A percentile compares a stretch with the other conserved stretches of the same genome.
Conservation (phyloP, 2,113 vertebrate genomes). For the Salvelinus alpinus region DNA sequence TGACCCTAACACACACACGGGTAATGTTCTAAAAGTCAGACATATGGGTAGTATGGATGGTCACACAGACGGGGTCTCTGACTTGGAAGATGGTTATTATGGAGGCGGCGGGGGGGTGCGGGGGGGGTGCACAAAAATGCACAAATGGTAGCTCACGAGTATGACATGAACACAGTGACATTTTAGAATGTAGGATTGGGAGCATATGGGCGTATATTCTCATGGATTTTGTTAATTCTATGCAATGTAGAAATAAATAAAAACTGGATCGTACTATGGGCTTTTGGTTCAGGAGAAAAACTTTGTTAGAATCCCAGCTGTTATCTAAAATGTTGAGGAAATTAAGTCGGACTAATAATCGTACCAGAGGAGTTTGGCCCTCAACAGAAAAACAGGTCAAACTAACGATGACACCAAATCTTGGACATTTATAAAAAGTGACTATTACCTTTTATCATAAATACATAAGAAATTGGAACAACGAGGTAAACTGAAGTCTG, state of each 20-base stretch:
- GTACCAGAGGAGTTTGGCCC: background rate
- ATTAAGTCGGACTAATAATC: background rate
- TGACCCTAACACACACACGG: constrained; percentile 30
- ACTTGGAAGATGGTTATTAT: background rate
- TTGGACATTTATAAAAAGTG: constrained; percentile 2
- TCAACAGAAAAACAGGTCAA: constrained; percentile 1
- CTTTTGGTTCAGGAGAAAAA: constrained; percentile 30
- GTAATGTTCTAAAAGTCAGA: constrained; percentile 11
- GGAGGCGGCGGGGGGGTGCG: background rate
- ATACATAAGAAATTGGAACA: constrained; percentile 12
- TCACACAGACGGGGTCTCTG: no score
- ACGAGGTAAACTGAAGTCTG: constrained; percentile 1
- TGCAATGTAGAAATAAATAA: background rate
- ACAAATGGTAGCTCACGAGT: constrained; percentile 15
- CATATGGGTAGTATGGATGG: no score
- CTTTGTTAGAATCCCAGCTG: no score
- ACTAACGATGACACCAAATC: background rate
- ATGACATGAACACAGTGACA: background rate
- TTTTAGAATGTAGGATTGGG: background rate
- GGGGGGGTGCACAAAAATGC: constrained; percentile 6
- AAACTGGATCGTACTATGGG: background rate
- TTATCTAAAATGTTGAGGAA: background rate
- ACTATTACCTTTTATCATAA: constrained; percentile 29
- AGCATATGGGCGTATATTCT: background rate
- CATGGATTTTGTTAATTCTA: background rate